Evolutionary conservation across 1,140 invertebrate species (phyloP).

Genomic region (Drosophila navojoa): DNA sequence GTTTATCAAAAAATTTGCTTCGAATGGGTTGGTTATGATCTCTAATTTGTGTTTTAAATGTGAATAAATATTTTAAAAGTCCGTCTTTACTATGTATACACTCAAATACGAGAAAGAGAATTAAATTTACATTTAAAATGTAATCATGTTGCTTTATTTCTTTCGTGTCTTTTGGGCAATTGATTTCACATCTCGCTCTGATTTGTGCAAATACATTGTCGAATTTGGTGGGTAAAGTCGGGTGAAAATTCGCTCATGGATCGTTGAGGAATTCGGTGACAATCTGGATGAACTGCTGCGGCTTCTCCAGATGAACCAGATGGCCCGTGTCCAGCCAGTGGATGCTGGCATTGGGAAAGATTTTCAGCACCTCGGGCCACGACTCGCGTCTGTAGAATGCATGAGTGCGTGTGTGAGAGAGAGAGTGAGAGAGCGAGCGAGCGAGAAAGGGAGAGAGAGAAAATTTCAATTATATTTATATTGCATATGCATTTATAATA

Average conservation of each 20-base stretch:
- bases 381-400: conserved; percentile 85
- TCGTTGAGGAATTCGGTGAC: conserved; percentile 85
- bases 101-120: conserved; percentile 74
- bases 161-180: neutral
- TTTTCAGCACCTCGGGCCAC: conserved; percentile 87
- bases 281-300: conserved; percentile 89
- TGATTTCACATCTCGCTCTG: conserved; percentile 24
- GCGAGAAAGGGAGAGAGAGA: conserved; percentile 30
- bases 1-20: conserved; percentile 5
- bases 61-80: conserved; percentile 88
- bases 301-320: conserved; percentile 96
- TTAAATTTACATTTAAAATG: conserved; percentile 80
- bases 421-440: conserved; percentile 55
- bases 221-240: neutral
- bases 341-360: conserved; percentile 92
- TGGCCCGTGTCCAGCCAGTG: conserved; percentile 92
- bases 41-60: conserved; percentile 65
- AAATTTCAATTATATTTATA: neutral
- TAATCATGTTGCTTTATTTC: conserved; percentile 32
- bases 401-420: neutral
- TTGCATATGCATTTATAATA: neutral
- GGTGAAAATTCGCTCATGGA: neutral
- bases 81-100: conserved; percentile 47
- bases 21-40: neutral
- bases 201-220: conserved; percentile 7